phyloP scores from a whole-genome alignment of 2,888 invertebrate species.

The Cerastis leucographa region DNA sequence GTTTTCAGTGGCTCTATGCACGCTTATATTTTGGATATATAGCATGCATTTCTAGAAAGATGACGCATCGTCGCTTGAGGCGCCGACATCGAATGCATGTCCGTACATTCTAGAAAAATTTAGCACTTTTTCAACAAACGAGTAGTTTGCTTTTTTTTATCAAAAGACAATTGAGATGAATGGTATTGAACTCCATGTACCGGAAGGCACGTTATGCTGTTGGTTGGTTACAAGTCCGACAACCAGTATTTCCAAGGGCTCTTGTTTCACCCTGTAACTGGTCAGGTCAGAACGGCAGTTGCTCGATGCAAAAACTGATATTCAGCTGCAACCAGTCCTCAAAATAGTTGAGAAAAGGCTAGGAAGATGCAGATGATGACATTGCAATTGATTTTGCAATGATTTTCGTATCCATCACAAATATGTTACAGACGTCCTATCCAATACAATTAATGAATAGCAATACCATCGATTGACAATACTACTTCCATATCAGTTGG shows the following conservation, averaged over 20 bases:
- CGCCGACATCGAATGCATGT: conserved; percentile 8
- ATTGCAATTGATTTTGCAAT: background rate
- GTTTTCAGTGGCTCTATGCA: background rate
- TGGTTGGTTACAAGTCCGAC: background rate
- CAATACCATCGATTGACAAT: conserved; percentile 35
- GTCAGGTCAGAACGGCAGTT: background rate
- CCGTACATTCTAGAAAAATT: conserved; percentile 28
- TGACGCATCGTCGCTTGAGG: conserved; percentile 36
- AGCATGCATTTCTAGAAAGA: conserved; percentile 26
- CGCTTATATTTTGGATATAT: conserved; percentile 13
- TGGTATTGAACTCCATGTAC: background rate
- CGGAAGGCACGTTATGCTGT: background rate
- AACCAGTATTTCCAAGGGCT: background rate
- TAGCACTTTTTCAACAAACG: background rate
- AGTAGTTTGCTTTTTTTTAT: background rate
- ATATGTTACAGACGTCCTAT: background rate
- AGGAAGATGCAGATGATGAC: background rate
- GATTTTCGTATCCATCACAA: background rate
- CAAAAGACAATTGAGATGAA: background rate
- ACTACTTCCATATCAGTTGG: conserved; percentile 65
- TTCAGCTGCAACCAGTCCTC: background rate
- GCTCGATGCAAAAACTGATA: background rate
- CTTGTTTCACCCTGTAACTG: background rate
- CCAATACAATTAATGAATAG: conserved; percentile 37
- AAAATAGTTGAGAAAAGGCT: background rate